Evolutionary conservation across 2,888 invertebrate species (phyloP).

Genomic region (Polydrusus tereticollis): DNA sequence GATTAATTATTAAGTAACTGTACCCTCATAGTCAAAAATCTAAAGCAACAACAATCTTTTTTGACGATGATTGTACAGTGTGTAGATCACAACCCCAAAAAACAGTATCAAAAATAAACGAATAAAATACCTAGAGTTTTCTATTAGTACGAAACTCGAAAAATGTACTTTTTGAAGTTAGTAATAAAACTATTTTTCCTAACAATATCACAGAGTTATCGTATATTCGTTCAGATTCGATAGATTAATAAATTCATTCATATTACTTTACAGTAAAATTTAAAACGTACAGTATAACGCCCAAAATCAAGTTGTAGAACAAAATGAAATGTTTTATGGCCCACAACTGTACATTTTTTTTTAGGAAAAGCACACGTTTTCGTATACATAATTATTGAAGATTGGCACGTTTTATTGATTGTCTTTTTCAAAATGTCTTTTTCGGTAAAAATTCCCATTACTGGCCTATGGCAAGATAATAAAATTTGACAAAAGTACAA

Average conservation of each 20-base stretch:
- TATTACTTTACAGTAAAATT: background rate
- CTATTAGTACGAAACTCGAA: background rate
- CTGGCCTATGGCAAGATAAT: constrained; percentile 25
- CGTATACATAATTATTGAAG: background rate
- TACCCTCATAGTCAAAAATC: too few species aligned
- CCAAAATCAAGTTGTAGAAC: background rate
- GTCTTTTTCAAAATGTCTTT: constrained; percentile 13
- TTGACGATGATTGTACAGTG: background rate
- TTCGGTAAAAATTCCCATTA: background rate
- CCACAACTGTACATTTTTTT: background rate
- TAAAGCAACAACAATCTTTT: background rate
- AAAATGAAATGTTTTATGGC: background rate
- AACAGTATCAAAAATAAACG: constrained; percentile 4
- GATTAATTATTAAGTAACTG: too few species aligned
- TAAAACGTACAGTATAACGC: background rate
- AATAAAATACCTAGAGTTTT: background rate
- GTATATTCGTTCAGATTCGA: constrained; percentile 16
- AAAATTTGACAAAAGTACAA: background rate
- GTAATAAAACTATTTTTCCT: background rate
- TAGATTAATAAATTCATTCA: background rate
- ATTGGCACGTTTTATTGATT: constrained; percentile 14
- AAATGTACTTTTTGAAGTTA: constrained; percentile 11
- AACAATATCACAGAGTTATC: constrained; percentile 33
- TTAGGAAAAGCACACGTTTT: background rate
- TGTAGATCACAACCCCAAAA: background rate